Evolutionary conservation across 2,888 invertebrate genomes (phyloP).

Genomic region (Hemaris fuciformis): DNA sequence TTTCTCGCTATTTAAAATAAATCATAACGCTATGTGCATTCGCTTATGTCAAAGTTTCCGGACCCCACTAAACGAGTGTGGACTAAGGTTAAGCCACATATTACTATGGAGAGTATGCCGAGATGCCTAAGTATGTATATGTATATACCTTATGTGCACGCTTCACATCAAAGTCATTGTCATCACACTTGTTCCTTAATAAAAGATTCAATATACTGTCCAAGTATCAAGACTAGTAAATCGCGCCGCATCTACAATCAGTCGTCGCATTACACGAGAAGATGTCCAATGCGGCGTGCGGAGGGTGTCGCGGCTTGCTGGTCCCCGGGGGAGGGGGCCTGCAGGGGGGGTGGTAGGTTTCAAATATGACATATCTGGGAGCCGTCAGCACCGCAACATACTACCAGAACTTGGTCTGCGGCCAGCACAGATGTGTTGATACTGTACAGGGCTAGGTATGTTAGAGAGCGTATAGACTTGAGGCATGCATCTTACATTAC

Average conservation of each 20-base stretch:
- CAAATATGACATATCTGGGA: conserved; percentile 78
- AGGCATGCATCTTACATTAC: neutral
- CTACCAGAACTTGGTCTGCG: conserved; percentile 74
- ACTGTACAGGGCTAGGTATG: conserved; percentile 24
- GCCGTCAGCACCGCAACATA: conserved; percentile 71
- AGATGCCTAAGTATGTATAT: too few species aligned
- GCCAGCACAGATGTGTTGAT: conserved; percentile 66
- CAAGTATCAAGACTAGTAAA: conserved; percentile 36
- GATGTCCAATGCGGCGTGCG: conserved; percentile 57
- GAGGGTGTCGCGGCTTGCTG: conserved; percentile 29
- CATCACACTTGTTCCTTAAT: too few species aligned
- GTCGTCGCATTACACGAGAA: conserved; percentile 58
- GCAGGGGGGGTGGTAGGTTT: conserved; percentile 36
- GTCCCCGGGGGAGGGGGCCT: conserved; percentile 25
- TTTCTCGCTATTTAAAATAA: too few species aligned
- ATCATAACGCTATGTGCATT: too few species aligned
- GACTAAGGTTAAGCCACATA: too few species aligned
- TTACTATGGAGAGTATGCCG: too few species aligned
- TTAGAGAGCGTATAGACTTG: conserved; percentile 16
- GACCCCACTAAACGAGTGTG: too few species aligned
- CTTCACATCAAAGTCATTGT: too few species aligned
- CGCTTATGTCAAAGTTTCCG: too few species aligned
- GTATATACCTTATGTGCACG: too few species aligned
- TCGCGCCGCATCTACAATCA: conserved; percentile 51
- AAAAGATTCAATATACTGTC: neutral